Evolutionary conservation across 2,113 vertebrate genomes (phyloP).

Genomic region (Pachyramphus minor): DNA sequence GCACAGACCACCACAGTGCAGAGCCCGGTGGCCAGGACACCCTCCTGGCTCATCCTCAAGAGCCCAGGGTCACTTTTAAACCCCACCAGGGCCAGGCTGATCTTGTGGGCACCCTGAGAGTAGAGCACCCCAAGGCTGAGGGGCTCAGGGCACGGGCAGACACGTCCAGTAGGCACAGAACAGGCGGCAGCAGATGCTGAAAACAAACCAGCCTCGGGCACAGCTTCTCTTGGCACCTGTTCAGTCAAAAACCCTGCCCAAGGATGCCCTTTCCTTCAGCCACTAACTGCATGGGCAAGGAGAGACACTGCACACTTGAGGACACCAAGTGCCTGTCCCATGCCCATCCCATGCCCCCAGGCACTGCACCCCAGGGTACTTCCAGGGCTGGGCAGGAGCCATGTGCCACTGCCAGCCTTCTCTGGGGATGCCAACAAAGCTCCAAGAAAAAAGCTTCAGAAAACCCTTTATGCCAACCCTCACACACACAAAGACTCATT

Average conservation of each 20-base stretch:
- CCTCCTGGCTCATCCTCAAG: background rate
- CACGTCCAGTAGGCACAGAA: background rate
- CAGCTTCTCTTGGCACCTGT: background rate
- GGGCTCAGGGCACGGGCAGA: background rate
- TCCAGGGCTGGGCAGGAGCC: background rate
- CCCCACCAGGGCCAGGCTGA: background rate
- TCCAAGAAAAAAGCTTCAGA: background rate
- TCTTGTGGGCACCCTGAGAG: rapidly evolving
- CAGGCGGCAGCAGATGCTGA: background rate
- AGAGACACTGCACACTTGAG: background rate
- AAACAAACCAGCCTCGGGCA: background rate
- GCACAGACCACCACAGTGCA: background rate
- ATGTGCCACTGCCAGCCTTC: background rate
- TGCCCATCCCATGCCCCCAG: background rate
- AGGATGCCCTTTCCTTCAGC: background rate
- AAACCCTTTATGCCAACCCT: background rate
- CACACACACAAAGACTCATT: background rate
- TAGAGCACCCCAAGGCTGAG: background rate
- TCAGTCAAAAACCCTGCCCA: background rate
- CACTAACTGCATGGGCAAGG: rapidly evolving
- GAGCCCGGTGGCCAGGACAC: background rate
- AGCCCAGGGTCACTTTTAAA: background rate
- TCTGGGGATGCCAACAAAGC: background rate
- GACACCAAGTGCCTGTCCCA: background rate
- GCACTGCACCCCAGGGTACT: background rate